phyloP scores from a whole-genome alignment of 2,113 vertebrate species.

The Opisthocomus hoazin region DNA sequence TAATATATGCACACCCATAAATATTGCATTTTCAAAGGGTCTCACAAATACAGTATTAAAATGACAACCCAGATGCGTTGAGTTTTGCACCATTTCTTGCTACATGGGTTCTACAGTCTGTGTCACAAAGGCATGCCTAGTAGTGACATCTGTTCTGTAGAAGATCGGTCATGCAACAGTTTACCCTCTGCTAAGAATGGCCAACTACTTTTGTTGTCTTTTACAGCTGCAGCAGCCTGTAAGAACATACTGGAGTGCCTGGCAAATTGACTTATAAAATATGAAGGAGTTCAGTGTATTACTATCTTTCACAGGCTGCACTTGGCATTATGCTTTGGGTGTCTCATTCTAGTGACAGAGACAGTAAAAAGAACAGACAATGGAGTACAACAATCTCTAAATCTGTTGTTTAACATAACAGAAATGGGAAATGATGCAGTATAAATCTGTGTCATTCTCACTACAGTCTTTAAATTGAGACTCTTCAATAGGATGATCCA shows the following conservation, averaged over 20 bases:
- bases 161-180: background rate
- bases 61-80: background rate
- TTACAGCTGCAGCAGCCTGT: background rate
- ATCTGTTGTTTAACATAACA: constrained; percentile 1
- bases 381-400: background rate
- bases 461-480: background rate
- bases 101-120: background rate
- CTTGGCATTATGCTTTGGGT: background rate
- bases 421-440: background rate
- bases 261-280: constrained; percentile 29
- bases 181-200: background rate
- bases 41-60: background rate
- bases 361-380: constrained; percentile 4
- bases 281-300: background rate
- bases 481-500: background rate
- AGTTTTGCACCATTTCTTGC: background rate
- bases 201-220: background rate
- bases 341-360: background rate
- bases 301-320: background rate
- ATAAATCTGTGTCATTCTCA: background rate
- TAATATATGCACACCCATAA: background rate
- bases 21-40: background rate
- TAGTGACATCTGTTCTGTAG: background rate
- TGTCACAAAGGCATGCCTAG: background rate
- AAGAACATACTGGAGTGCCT: background rate